Evolutionary conservation across 2,888 invertebrate species (phyloP), one percentile per base, ranked within the genome.

Genomic region (Tridacna gigas): DNA sequence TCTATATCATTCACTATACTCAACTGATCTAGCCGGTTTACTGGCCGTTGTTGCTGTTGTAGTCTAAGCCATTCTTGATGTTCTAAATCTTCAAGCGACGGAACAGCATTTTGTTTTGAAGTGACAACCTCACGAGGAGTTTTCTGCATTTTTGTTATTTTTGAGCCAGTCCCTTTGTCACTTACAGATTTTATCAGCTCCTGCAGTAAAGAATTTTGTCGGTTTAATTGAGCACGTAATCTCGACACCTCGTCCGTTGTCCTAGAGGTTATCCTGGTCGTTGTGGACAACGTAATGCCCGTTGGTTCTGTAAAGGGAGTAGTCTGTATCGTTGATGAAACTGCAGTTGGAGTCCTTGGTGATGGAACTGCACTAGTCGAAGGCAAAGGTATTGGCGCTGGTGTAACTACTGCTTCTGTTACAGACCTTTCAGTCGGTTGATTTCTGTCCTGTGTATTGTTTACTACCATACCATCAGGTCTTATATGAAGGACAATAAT

Each of bases 131-230:
- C 63, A 18, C n/a, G n/a, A 22, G 12, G 4, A 63, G 13, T 9
- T 7, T n/a, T 69, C 25, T n/a, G 63, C 22, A 22, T 20, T 63
- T 63, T 22, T 22, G 63, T 22, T 22, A 18, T 63, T 63, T 20
- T 65, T 13, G 13, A n/a, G 20, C 56, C 5, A 5, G 18, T 56
- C 0, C 47, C 71, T 71, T 15, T 51, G 26, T 48, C 47, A n/a
- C 51, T 51, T 15, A 71, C 71, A 25, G 71, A 51, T n/a, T 47
- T n/a, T 0, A 71, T 0, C 15, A 71, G 45, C 7, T 71, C 47
- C n/a, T 71, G 71, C 28, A 71, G 71, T 18, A 71, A 51, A 3
- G 71, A 22, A 22, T 71, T 71, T 51, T 71, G 71, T 2, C 71
- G 15, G 26, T 71, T 47, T n/a, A 71, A 51, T 51, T 71, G 71